phyloP scores from a whole-genome alignment of 2,113 vertebrate genomes.

The Microtus pennsylvanicus region DNA sequence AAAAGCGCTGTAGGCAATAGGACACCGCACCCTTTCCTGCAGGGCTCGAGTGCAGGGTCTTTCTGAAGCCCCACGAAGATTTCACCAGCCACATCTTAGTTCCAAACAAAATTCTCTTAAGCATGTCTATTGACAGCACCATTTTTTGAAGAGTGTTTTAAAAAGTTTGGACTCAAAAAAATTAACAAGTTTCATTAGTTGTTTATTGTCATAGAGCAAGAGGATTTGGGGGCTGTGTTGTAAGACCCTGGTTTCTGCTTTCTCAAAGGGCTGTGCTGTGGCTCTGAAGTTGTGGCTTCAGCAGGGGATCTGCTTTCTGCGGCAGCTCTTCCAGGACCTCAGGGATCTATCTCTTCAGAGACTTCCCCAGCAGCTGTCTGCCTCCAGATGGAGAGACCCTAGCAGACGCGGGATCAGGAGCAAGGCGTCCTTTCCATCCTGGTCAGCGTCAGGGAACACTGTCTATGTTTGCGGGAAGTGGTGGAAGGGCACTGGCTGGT shows the following conservation, averaged over 20 bases:
- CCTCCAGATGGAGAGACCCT: not conserved
- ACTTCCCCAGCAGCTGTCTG: not conserved
- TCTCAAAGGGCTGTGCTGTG: not conserved
- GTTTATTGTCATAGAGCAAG: not conserved
- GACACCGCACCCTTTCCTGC: not conserved
- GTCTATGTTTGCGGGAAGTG: accelerated
- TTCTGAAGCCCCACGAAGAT: not conserved
- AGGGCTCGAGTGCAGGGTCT: not conserved
- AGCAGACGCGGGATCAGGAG: not conserved
- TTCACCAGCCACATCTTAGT: not conserved
- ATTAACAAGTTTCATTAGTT: not conserved
- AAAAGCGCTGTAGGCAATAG: not conserved
- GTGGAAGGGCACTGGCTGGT: not conserved
- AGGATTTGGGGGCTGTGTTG: not conserved
- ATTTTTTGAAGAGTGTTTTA: not conserved
- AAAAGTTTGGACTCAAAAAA: not conserved
- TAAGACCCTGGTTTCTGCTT: not conserved
- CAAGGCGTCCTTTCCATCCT: no score
- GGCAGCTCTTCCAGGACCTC: not conserved
- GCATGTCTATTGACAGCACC: not conserved
- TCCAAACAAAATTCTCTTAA: not conserved
- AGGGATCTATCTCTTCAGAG: not conserved
- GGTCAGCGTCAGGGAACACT: not conserved
- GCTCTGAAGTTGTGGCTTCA: not conserved
- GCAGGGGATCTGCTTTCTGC: not conserved